Evolutionary conservation across 2,113 vertebrate genomes (phyloP).

Genomic region (Collichthys lucidus): DNA sequence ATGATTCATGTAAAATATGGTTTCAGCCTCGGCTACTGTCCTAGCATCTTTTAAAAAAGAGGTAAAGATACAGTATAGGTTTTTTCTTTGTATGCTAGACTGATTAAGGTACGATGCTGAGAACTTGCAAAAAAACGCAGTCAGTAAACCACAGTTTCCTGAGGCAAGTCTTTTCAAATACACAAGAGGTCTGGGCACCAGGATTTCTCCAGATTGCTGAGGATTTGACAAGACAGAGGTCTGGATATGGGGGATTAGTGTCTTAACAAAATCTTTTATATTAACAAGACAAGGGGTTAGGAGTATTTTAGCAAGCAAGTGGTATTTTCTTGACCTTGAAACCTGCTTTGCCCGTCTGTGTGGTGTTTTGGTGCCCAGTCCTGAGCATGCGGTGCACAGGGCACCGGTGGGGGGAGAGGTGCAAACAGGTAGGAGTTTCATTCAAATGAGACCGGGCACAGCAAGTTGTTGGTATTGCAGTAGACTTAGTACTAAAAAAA

Average conservation of each 20-base stretch:
- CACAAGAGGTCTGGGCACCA: too few species aligned
- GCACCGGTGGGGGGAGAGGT: background rate
- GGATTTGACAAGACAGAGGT: background rate
- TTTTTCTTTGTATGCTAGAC: background rate
- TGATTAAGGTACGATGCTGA: background rate
- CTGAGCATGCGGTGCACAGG: background rate
- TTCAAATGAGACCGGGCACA: background rate
- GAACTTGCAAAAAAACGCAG: background rate
- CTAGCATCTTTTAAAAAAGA: background rate
- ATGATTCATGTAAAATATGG: slow-evolving; percentile 35
- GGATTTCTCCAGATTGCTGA: background rate
- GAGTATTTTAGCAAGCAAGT: background rate
- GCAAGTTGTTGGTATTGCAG: too few species aligned
- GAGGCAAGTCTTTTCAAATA: background rate
- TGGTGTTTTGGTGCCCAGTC: background rate
- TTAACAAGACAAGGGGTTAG: background rate
- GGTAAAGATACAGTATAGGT: background rate
- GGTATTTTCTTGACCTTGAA: background rate
- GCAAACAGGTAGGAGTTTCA: background rate
- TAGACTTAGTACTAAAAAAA: background rate
- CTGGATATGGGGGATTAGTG: slow-evolving; percentile 2
- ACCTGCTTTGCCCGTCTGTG: background rate
- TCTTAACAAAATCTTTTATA: background rate
- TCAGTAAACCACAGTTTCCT: background rate
- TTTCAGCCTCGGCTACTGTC: slow-evolving; percentile 10